phyloP scores from a whole-genome alignment of 2,888 invertebrate species.

The Pinctada fucata region DNA sequence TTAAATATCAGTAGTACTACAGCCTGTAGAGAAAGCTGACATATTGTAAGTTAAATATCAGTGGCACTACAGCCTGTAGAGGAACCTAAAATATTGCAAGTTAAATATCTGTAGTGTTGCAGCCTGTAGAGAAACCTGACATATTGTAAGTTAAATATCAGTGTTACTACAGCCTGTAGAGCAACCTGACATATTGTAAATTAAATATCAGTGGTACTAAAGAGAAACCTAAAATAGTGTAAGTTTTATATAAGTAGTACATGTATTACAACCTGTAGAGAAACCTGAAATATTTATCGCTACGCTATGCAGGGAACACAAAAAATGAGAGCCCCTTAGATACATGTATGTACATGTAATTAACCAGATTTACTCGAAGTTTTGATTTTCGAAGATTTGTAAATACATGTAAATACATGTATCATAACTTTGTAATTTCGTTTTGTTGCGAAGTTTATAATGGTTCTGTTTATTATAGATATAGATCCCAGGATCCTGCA shows the following conservation, averaged over 20 bases:
- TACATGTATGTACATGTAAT: background rate
- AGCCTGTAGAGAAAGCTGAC: slow-evolving; percentile 60
- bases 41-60: slow-evolving; percentile 58
- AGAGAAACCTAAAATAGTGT: slow-evolving; percentile 44
- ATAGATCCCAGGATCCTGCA: slow-evolving; percentile 62
- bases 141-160: slow-evolving; percentile 50
- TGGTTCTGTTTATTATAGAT: background rate
- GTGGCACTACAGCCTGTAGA: slow-evolving; percentile 59
- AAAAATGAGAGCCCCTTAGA: background rate
- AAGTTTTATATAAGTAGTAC: slow-evolving; percentile 33
- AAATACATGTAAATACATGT: background rate
- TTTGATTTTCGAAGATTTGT: background rate
- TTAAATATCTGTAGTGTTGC: slow-evolving; percentile 36
- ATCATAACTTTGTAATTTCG: no score
- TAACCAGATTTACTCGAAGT: background rate
- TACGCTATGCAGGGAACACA: no score
- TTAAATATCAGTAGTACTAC: slow-evolving; percentile 36
- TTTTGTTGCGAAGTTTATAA: no score
- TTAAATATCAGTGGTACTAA: slow-evolving; percentile 36
- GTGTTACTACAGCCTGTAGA: slow-evolving; percentile 55
- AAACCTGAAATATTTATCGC: slow-evolving; percentile 55
- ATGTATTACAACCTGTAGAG: slow-evolving; percentile 52
- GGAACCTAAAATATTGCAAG: slow-evolving; percentile 61
- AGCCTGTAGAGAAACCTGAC: slow-evolving; percentile 60
- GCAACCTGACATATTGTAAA: slow-evolving; percentile 61